Percentiles rank a stretch among this genome's conserved stretches.
These are phyloP conservation scores for Clinocottus analis DNA, from an alignment of 2,113 vertebrate genomes.

Conservation along the genomic window DNA sequence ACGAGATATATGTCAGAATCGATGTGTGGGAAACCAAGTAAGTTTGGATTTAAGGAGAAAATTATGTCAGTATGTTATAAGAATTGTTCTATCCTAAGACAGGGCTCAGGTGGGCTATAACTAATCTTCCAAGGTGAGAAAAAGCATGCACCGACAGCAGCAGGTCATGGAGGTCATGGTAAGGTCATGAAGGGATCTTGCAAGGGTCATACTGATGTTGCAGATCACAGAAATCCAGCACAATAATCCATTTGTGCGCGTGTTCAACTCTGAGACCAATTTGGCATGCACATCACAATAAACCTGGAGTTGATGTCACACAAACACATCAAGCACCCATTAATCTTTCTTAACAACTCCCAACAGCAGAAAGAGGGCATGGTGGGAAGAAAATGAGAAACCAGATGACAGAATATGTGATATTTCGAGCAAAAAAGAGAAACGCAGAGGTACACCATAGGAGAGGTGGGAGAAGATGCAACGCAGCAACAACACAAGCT, in stretches of 20 bases:
- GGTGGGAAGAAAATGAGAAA: not conserved
- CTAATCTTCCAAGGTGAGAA: not conserved
- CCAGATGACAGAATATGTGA: not conserved
- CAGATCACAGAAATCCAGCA: constrained; percentile 15
- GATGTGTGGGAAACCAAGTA: not conserved
- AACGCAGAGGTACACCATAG: too few species aligned
- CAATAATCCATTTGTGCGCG: not conserved
- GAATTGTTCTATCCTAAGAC: not conserved
- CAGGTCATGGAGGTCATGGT: constrained; percentile 14
- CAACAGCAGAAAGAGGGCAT: constrained; percentile 8
- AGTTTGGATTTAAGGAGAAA: not conserved
- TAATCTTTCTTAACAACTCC: not conserved
- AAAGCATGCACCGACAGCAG: constrained; percentile 1
- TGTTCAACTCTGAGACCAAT: not conserved
- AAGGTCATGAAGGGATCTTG: constrained; percentile 23
- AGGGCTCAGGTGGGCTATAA: not conserved
- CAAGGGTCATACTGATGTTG: constrained; percentile 5
- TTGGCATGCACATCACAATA: not conserved
- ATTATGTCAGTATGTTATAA: not conserved
- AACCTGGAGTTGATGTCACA: not conserved
- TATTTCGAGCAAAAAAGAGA: not conserved
- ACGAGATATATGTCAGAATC: not conserved
- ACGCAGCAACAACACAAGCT: constrained; percentile 12
- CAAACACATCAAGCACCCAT: constrained; percentile 12
- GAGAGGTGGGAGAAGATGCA: constrained; percentile 3